Evolutionary conservation across 2,113 vertebrate species (phyloP), one percentile per base, ranked within the genome.

Genomic region (Lutjanus erythropterus): DNA sequence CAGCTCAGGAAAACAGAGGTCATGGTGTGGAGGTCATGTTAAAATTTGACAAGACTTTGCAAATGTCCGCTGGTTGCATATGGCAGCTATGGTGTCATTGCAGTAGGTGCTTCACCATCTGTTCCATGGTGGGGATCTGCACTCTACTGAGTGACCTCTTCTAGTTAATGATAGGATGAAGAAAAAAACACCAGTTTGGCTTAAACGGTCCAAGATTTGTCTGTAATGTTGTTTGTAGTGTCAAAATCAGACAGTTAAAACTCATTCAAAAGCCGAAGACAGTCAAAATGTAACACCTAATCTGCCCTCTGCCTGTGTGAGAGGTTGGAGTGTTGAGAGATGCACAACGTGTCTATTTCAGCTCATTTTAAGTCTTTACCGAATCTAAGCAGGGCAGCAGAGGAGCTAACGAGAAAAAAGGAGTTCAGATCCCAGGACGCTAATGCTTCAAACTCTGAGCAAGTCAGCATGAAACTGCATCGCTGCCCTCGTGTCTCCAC

Each of bases 371-470:
- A 58, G 56, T 47, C 37, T 46, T 70, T 55, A 53, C n/a, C 18
- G 18, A 27, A 67, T 18, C 52, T 1, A n/a, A 62, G 69, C 68
- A 47, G 81, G 39, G 67, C 31, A 59, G 18, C 76, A 52, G 65
- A 75, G 50, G 66, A 75, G 71, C 68, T 59, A 60, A 69, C n/a
- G 49, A 42, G 76, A 58, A 23, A 49, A 61, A 65, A 60, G 50
- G 65, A 85, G 66, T 33, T 77, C 46, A 67, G 60, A 68, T 81
- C 72, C 72, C 67, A 49, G 15, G 33, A 49, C 52, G 15, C 58
- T 7, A 19, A 59, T 9, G 46, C 46, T 55, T 79, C 53, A 75
- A 41, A 79, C 59, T 50, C 35, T 6, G 41, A 41, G 71, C 18
- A 46, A 53, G 41, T 75, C 49, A 47, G 60, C 70, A 42, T 16